Evolutionary conservation across 2,797 vertebrate species (phyloP).

Genomic region (Tadarida brasiliensis): DNA sequence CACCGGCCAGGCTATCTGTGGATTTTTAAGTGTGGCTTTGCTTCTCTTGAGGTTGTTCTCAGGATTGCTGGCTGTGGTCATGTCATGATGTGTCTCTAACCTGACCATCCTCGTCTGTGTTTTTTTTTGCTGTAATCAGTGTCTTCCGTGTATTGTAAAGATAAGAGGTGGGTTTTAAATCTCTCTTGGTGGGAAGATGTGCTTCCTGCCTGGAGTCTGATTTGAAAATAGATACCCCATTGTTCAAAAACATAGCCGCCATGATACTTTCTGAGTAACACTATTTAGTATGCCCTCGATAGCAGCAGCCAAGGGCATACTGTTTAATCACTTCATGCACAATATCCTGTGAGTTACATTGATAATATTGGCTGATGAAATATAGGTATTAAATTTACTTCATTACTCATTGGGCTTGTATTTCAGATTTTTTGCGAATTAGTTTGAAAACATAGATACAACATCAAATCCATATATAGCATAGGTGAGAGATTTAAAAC

Average conservation of each 20-base stretch:
- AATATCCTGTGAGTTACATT: not conserved
- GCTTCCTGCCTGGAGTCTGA: constrained; percentile 59
- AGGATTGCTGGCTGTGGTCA: constrained; percentile 65
- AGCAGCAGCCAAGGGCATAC: not conserved
- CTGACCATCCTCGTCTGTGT: constrained; percentile 20
- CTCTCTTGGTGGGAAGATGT: constrained; percentile 41
- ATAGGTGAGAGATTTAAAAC: not conserved
- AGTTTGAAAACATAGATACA: constrained; percentile 54
- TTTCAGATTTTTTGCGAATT: constrained; percentile 65
- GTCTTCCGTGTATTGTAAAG: constrained; percentile 61
- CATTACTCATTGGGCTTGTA: constrained; percentile 72
- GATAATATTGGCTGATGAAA: constrained; percentile 54
- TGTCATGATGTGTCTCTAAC: constrained; percentile 17
- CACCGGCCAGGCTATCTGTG: too few species aligned
- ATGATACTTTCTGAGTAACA: not conserved
- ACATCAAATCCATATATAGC: not conserved
- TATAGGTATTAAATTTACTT: constrained; percentile 79
- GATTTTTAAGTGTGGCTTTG: constrained; percentile 62
- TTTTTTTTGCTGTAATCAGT: constrained; percentile 55
- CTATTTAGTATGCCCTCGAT: not conserved
- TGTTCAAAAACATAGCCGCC: constrained; percentile 52
- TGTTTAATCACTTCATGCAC: not conserved
- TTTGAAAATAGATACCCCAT: constrained; percentile 67
- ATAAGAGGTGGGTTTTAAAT: constrained; percentile 66
- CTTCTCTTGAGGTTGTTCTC: constrained; percentile 32